Conservation (phyloP, 1,140 invertebrate species). For the Schmidtea mediterranea region DNA sequence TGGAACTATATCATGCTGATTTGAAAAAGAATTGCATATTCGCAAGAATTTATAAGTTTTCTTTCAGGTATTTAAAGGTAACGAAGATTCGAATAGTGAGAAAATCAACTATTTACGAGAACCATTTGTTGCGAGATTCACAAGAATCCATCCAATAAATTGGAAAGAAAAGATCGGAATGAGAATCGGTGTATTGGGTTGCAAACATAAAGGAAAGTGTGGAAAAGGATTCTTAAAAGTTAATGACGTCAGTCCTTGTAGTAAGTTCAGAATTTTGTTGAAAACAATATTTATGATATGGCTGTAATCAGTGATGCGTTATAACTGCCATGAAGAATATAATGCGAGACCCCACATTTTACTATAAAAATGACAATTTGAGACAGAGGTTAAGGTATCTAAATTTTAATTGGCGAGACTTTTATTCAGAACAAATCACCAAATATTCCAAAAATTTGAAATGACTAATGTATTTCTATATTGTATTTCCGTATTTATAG, state of each 20-base stretch:
- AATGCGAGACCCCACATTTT: neutral
- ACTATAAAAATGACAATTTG: no score
- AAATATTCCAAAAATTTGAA: no score
- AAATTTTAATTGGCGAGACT: no score
- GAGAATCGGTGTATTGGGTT: constrained; percentile 31
- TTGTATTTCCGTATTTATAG: no score
- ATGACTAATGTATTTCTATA: no score
- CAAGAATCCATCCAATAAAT: constrained; percentile 30
- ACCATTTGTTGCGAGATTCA: constrained; percentile 31
- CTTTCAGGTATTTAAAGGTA: constrained; percentile 32
- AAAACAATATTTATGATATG: neutral
- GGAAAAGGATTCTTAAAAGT: constrained; percentile 30
- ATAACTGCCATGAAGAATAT: neutral
- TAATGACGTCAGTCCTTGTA: constrained; percentile 30
- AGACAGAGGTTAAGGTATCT: neutral
- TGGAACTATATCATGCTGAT: no score
- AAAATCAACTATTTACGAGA: constrained; percentile 32
- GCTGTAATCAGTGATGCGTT: neutral
- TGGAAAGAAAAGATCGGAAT: constrained; percentile 31
- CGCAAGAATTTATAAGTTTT: no score
- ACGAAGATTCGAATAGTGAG: constrained; percentile 31
- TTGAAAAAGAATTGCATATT: neutral
- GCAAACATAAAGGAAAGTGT: constrained; percentile 29
- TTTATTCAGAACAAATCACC: no score
- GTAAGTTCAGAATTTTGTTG: constrained; percentile 21